A percentile compares a stretch with the other conserved stretches of the same genome.
These are phyloP conservation scores for Lordiphosa collinella DNA, from an alignment of 1,140 invertebrate genomes.

Conservation along the genomic window DNA sequence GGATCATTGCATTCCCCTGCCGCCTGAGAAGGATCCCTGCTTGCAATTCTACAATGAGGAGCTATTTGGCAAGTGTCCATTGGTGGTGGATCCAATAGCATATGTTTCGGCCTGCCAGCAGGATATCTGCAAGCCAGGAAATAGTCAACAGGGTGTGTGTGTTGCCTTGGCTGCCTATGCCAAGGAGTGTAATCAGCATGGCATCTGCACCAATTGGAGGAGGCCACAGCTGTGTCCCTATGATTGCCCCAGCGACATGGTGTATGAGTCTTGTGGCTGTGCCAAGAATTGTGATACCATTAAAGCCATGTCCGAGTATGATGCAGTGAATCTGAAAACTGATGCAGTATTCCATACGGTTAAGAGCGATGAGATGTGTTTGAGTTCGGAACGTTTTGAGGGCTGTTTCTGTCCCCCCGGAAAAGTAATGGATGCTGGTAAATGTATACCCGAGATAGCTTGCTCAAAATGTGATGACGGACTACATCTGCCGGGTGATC, in stretches of 20 bases:
- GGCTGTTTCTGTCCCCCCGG: slow-evolving; percentile 91
- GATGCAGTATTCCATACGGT: slow-evolving; percentile 75
- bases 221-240: slow-evolving; percentile 83
- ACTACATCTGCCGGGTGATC: slow-evolving; percentile 81
- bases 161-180: slow-evolving; percentile 86
- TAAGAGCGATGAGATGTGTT: slow-evolving; percentile 81
- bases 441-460: slow-evolving; percentile 74
- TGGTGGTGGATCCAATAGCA: slow-evolving; percentile 84
- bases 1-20: slow-evolving; percentile 81
- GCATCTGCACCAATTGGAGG: slow-evolving; percentile 87
- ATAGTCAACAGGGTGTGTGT: slow-evolving; percentile 83
- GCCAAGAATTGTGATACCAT: slow-evolving; percentile 85
- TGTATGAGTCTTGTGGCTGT: slow-evolving; percentile 87
- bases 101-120: slow-evolving; percentile 86
- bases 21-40: slow-evolving; percentile 84
- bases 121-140: slow-evolving; percentile 82
- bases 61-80: slow-evolving; percentile 87
- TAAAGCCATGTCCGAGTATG: slow-evolving; percentile 70
- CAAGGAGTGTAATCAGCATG: slow-evolving; percentile 84
- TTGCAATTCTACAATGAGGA: slow-evolving; percentile 83
- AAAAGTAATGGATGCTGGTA: slow-evolving; percentile 81
- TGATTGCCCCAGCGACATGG: slow-evolving; percentile 82
- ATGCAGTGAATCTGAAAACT: slow-evolving; percentile 79
- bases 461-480: slow-evolving; percentile 73
- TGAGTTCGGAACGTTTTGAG: slow-evolving; percentile 81